Evolutionary conservation across 1,140 invertebrate genomes (phyloP).

Genomic region (Caenorhabditis latens): DNA sequence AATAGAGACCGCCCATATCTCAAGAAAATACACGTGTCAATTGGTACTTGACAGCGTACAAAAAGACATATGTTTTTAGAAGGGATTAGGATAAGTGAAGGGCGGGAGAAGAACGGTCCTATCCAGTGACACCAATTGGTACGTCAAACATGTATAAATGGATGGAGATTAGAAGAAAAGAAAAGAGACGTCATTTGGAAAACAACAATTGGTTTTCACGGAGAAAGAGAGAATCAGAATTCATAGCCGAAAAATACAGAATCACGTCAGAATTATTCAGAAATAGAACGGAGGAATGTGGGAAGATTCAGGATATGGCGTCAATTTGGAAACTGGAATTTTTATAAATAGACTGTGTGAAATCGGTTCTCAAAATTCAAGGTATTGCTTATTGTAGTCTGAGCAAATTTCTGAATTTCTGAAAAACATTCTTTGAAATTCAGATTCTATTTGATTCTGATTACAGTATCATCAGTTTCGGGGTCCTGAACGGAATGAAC

Average conservation of each 20-base stretch:
- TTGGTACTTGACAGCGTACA: slow-evolving; percentile 16
- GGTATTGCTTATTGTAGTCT: too few species aligned
- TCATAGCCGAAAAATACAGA: neutral
- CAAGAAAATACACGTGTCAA: slow-evolving; percentile 35
- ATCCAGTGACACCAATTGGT: slow-evolving; percentile 27
- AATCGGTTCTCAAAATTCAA: too few species aligned
- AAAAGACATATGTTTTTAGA: slow-evolving; percentile 45
- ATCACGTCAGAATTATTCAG: neutral
- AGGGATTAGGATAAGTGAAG: slow-evolving; percentile 36
- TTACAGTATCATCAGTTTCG: too few species aligned
- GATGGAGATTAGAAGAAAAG: neutral
- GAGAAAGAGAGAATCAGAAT: neutral
- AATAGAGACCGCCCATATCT: neutral
- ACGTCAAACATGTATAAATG: slow-evolving; percentile 16
- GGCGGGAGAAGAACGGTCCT: neutral
- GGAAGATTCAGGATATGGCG: too few species aligned
- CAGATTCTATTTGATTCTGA: too few species aligned
- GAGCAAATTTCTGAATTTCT: too few species aligned
- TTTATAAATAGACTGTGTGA: too few species aligned
- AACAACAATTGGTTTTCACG: neutral
- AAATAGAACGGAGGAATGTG: neutral
- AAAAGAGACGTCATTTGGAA: neutral
- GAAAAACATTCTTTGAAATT: too few species aligned
- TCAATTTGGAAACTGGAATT: too few species aligned
- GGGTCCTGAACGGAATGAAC: too few species aligned